Evolutionary conservation across 1,140 invertebrate species (phyloP).

Genomic region (Scylla paramamosain): DNA sequence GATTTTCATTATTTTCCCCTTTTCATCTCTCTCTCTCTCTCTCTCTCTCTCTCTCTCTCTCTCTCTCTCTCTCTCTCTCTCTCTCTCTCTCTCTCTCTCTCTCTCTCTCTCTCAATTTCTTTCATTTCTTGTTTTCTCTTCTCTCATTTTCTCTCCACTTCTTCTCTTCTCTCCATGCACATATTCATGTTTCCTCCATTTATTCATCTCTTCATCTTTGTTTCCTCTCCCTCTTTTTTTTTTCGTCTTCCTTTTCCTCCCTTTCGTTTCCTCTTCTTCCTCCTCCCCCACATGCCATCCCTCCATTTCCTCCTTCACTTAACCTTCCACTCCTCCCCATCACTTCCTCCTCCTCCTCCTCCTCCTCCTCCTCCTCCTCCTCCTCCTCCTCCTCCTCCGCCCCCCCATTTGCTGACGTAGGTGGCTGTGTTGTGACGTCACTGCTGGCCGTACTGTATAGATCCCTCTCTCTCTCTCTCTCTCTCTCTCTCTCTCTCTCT

Average conservation of each 20-base stretch:
- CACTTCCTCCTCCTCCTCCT: neutral
- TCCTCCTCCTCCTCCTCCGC: neutral
- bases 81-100: too few species aligned
- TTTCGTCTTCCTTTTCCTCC: too few species aligned
- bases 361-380: neutral
- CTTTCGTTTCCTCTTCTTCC: neutral
- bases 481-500: constrained; percentile 5
- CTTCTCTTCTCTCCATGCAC: neutral
- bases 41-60: neutral
- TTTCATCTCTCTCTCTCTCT: neutral
- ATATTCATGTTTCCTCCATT: neutral
- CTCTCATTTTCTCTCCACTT: neutral
- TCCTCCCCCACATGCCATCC: neutral
- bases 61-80: neutral
- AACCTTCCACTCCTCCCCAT: too few species aligned
- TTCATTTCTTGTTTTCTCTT: neutral
- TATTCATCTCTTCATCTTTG: too few species aligned
- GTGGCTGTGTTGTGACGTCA: constrained; percentile 35
- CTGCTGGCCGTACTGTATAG: neutral
- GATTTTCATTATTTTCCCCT: neutral
- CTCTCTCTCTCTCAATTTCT: neutral
- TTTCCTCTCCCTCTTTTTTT: neutral
- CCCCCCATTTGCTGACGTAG: neutral
- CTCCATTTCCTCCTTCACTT: neutral
- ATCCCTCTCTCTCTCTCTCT: constrained; percentile 42